A percentile compares a stretch with the other conserved stretches of the same genome.
Conservation (phyloP, 2,797 vertebrate genomes). For the Columba guinea region DNA sequence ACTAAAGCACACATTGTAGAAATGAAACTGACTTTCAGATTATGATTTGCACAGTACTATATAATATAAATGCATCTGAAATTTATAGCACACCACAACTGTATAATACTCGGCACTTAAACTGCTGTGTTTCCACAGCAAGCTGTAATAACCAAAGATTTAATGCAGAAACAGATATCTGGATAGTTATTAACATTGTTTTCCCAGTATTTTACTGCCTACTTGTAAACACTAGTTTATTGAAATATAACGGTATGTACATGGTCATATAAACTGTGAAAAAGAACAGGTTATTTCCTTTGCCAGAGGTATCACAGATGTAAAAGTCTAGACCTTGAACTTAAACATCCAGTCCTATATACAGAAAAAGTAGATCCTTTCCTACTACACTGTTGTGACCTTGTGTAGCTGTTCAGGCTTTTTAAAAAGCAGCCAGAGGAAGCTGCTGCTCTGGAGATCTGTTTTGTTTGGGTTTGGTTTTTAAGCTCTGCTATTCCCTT, state of each 20-base stretch:
- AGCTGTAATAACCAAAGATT: conserved; percentile 52
- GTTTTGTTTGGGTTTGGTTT: not conserved
- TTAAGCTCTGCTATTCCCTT: not conserved
- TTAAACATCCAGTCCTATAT: not conserved
- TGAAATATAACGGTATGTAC: conserved; percentile 30
- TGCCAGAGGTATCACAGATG: not conserved
- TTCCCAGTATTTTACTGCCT: conserved; percentile 38
- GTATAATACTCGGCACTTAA: conserved; percentile 45
- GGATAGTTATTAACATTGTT: conserved; percentile 64
- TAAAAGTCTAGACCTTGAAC: conserved; percentile 8
- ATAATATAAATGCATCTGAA: conserved; percentile 36
- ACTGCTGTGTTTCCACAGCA: conserved; percentile 40
- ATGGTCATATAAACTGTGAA: conserved; percentile 19
- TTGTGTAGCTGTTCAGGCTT: not conserved
- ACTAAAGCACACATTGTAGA: conserved; percentile 5
- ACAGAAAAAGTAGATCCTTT: not conserved
- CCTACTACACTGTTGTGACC: not conserved
- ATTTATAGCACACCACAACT: conserved; percentile 37
- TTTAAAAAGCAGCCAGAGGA: not conserved
- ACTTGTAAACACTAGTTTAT: conserved; percentile 62
- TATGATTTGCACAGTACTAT: conserved; percentile 45
- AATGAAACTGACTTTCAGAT: conserved; percentile 53
- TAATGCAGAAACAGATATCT: conserved; percentile 44
- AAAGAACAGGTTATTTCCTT: not conserved
- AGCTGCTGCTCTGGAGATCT: not conserved